Percentiles rank a stretch among this genome's conserved stretches.
These are phyloP conservation scores for Tympanuchus pallidicinctus DNA, from an alignment of 2,113 vertebrate species.

Conservation along the genomic window DNA sequence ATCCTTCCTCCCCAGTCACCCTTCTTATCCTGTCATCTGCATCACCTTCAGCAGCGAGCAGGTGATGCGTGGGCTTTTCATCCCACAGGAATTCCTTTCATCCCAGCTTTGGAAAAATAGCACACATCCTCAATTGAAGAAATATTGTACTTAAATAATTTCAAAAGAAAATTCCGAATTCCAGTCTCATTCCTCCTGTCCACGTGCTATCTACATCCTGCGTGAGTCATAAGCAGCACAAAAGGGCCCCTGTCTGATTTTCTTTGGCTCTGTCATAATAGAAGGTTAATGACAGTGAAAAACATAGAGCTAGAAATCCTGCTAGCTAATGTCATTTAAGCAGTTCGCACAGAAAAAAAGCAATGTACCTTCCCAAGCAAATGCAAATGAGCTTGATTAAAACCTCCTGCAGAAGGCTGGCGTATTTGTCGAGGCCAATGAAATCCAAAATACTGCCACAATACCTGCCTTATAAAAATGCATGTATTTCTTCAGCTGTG, in stretches of 20 bases:
- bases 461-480: constrained; percentile 73
- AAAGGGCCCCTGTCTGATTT: constrained; percentile 30
- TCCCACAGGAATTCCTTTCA: not conserved
- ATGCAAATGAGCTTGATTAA: constrained; percentile 46
- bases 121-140: not conserved
- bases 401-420: constrained; percentile 38
- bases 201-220: constrained; percentile 14
- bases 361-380: constrained; percentile 17
- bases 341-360: constrained; percentile 3
- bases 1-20: not conserved
- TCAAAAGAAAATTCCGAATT: constrained; percentile 12
- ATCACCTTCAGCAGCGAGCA: not conserved
- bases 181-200: not conserved
- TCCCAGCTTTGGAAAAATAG: not conserved
- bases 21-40: not conserved
- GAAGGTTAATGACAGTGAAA: constrained; percentile 11
- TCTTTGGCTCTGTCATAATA: not conserved
- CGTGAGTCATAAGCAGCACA: constrained; percentile 17
- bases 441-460: constrained; percentile 49
- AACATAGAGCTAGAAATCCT: constrained; percentile 6
- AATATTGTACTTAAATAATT: not conserved
- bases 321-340: not conserved
- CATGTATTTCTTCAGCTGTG: constrained; percentile 70
- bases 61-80: not conserved
- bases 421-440: constrained; percentile 8